phyloP scores from a whole-genome alignment of 2,888 invertebrate species.

The Synanthedon myopaeformis region DNA sequence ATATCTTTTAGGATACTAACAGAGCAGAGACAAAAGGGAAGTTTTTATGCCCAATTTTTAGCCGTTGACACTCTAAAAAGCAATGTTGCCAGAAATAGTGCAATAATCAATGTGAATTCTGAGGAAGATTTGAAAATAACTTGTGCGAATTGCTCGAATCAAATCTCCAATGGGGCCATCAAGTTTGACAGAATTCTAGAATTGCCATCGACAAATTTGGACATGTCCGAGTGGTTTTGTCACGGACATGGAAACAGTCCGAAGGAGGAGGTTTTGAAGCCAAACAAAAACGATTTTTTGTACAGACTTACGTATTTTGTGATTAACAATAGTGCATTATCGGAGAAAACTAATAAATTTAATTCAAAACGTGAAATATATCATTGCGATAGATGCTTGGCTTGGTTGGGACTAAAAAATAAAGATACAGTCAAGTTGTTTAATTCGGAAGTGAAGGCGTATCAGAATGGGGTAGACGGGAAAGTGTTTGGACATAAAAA shows the following conservation, averaged over 20 bases:
- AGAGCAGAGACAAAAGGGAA: slow-evolving; percentile 54
- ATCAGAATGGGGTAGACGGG: slow-evolving; percentile 23
- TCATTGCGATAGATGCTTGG: slow-evolving; percentile 69
- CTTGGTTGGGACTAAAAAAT: slow-evolving; percentile 67
- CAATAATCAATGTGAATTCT: slow-evolving; percentile 37
- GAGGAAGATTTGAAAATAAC: slow-evolving; percentile 38
- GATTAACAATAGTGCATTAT: slow-evolving; percentile 44
- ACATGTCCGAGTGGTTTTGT: slow-evolving; percentile 77
- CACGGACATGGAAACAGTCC: slow-evolving; percentile 44
- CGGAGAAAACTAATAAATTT: slow-evolving; percentile 54
- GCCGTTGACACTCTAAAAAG: slow-evolving; percentile 20
- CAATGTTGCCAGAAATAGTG: slow-evolving; percentile 19
- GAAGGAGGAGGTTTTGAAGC: slow-evolving; percentile 36
- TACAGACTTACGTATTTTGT: slow-evolving; percentile 70
- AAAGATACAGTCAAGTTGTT: slow-evolving; percentile 64
- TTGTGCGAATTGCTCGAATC: slow-evolving; percentile 53
- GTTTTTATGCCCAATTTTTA: slow-evolving; percentile 55
- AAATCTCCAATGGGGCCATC: slow-evolving; percentile 50
- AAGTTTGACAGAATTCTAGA: slow-evolving; percentile 72
- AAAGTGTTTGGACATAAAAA: slow-evolving; percentile 34
- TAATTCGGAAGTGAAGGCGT: slow-evolving; percentile 67
- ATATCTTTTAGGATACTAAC: slow-evolving; percentile 62
- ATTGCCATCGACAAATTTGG: slow-evolving; percentile 70
- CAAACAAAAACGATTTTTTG: slow-evolving; percentile 67
- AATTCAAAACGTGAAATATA: slow-evolving; percentile 52